Evolutionary conservation across 2,888 invertebrate species (phyloP).

Genomic region (Allacma fusca): DNA sequence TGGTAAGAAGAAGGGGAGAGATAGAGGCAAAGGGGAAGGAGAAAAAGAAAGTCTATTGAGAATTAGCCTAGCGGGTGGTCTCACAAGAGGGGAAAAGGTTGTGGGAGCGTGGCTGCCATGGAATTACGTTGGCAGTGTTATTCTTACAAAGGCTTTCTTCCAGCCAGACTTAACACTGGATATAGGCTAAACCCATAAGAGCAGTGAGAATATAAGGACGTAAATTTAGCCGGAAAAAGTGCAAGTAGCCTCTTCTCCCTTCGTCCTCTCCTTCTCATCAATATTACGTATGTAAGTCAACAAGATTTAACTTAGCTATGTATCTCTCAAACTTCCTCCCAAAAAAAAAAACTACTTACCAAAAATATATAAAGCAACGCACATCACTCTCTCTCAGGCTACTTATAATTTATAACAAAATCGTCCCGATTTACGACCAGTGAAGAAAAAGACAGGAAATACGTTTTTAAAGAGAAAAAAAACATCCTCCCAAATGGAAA

Average conservation of each 20-base stretch:
- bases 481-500: background rate
- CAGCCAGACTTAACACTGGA: background rate
- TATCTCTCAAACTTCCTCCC: background rate
- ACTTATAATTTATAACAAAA: conserved; percentile 16
- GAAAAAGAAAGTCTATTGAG: conserved; percentile 21
- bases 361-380: background rate
- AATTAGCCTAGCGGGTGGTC: conserved; percentile 32
- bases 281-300: conserved; percentile 1
- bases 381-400: background rate
- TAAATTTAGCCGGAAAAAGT: background rate
- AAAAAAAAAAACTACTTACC: background rate
- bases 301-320: background rate
- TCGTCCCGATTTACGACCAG: background rate
- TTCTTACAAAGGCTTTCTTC: background rate
- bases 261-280: background rate
- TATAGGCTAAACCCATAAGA: background rate
- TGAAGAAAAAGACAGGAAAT: background rate
- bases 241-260: background rate
- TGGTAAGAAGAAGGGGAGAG: conserved; percentile 8
- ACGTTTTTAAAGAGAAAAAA: background rate
- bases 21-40: background rate
- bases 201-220: background rate
- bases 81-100: conserved; percentile 17
- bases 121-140: conserved; percentile 22
- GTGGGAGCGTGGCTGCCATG: conserved; percentile 23